A percentile compares a stretch with the other conserved stretches of the same genome.
Evolutionary conservation across 2,888 invertebrate genomes (phyloP).

Genomic region (Nemoura dubitans): DNA sequence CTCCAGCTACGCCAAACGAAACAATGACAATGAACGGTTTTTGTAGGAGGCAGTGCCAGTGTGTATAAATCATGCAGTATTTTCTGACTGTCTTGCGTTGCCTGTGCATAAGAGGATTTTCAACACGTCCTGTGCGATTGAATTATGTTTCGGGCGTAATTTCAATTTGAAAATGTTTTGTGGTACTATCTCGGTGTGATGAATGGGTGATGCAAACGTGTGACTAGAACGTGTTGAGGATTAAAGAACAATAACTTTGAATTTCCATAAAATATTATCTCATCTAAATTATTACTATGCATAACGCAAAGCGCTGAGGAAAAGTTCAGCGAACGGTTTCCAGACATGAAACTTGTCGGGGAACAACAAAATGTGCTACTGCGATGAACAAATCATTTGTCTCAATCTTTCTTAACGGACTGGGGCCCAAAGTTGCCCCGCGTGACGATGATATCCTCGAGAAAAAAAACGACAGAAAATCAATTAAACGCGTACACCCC

Average conservation of each 20-base stretch:
- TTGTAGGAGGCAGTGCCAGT: constrained; percentile 13
- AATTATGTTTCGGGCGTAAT: constrained; percentile 36
- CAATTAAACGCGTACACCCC: not conserved
- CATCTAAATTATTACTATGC: constrained; percentile 13
- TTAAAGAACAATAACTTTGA: constrained; percentile 38
- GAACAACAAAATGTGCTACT: not conserved
- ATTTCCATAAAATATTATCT: constrained; percentile 26
- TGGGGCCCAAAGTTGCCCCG: not conserved
- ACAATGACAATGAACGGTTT: constrained; percentile 23
- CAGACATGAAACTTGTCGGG: not conserved
- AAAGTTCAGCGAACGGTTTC: not conserved
- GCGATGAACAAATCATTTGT: not conserved
- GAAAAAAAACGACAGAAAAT: too few species aligned
- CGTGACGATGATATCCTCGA: not conserved
- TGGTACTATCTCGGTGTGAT: constrained; percentile 23
- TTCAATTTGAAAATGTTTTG: constrained; percentile 39
- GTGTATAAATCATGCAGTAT: constrained; percentile 40
- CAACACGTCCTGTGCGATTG: constrained; percentile 34
- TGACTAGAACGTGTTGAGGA: constrained; percentile 21
- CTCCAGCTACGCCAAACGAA: constrained; percentile 20
- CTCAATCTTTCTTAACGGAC: not conserved
- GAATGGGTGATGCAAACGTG: constrained; percentile 24
- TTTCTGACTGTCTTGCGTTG: constrained; percentile 26
- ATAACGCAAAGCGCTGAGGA: not conserved
- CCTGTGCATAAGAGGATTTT: not conserved